Percentiles rank a stretch among this genome's conserved stretches.
Conservation (phyloP, 2,888 invertebrate species). For the Cyrtodaria siliqua region DNA sequence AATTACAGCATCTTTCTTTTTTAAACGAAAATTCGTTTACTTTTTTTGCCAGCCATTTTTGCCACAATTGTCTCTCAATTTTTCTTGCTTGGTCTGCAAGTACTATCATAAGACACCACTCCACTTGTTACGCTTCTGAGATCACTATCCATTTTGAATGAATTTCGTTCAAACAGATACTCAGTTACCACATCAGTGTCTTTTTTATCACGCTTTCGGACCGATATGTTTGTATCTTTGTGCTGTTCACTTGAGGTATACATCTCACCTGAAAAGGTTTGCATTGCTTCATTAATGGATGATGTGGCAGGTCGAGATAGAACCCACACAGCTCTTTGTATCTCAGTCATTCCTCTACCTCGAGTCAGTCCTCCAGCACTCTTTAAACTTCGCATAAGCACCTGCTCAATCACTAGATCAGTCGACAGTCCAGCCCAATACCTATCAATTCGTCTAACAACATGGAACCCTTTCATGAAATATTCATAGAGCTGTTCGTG, state of each 20-base stretch:
- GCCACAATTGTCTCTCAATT: slow-evolving; percentile 41
- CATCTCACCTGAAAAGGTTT: slow-evolving; percentile 4
- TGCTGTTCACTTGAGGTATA: slow-evolving; percentile 32
- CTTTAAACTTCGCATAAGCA: slow-evolving; percentile 66
- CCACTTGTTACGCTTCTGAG: slow-evolving; percentile 62
- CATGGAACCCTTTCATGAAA: slow-evolving; percentile 39
- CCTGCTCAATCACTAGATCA: slow-evolving; percentile 70
- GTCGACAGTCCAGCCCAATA: slow-evolving; percentile 37
- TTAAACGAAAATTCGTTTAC: not conserved
- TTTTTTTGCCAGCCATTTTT: not conserved
- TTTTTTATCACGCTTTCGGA: slow-evolving; percentile 5
- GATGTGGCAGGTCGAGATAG: slow-evolving; percentile 16
- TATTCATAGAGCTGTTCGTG: slow-evolving; percentile 30
- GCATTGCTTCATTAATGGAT: slow-evolving; percentile 18
- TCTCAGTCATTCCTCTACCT: slow-evolving; percentile 58
- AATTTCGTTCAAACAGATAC: slow-evolving; percentile 9
- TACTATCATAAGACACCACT: slow-evolving; percentile 42
- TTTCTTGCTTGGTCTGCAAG: slow-evolving; percentile 58
- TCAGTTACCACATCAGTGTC: not conserved
- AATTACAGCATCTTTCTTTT: not conserved
- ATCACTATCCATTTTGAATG: slow-evolving; percentile 2
- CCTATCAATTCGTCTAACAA: slow-evolving; percentile 26
- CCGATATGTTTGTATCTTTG: slow-evolving; percentile 8
- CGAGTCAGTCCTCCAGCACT: too few species aligned
- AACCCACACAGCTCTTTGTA: slow-evolving; percentile 44